A percentile compares a stretch with the other conserved stretches of the same genome.
phyloP scores from a whole-genome alignment of 2,113 vertebrate species.

The Hassar affinis region DNA sequence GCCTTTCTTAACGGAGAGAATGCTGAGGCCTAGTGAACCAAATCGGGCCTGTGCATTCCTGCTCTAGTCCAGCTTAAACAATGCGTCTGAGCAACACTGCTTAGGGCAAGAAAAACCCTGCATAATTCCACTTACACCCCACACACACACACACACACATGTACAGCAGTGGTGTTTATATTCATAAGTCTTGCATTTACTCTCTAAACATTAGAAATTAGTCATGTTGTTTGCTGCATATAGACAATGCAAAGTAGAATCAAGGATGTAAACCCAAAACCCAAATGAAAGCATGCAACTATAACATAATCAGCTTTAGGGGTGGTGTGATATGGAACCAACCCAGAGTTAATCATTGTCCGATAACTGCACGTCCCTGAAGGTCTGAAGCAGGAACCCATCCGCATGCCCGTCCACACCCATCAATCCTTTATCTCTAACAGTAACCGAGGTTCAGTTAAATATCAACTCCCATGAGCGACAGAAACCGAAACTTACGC shows the following conservation, averaged over 20 bases:
- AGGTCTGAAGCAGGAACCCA: neutral
- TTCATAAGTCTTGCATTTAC: neutral
- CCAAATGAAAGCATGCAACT: neutral
- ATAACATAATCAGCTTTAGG: neutral
- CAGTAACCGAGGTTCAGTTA: neutral
- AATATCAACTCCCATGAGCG: neutral
- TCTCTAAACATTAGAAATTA: neutral
- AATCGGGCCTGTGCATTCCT: slow-evolving; percentile 19
- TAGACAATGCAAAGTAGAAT: neutral
- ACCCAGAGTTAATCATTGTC: neutral
- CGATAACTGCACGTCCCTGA: neutral
- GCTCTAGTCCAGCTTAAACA: slow-evolving; percentile 17
- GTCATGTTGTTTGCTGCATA: neutral
- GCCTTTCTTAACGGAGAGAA: neutral
- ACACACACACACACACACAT: neutral
- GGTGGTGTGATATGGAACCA: neutral
- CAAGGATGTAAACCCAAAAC: neutral
- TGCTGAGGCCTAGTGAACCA: neutral
- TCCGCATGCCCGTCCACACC: neutral
- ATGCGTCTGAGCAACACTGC: slow-evolving; percentile 12
- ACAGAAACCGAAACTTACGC: slow-evolving; percentile 74
- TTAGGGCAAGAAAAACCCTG: neutral
- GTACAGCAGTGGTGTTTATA: neutral
- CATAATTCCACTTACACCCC: neutral
- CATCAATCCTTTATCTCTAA: neutral